Conservation (phyloP, 2,113 vertebrate genomes). For the Benitochromis conjunctus region DNA sequence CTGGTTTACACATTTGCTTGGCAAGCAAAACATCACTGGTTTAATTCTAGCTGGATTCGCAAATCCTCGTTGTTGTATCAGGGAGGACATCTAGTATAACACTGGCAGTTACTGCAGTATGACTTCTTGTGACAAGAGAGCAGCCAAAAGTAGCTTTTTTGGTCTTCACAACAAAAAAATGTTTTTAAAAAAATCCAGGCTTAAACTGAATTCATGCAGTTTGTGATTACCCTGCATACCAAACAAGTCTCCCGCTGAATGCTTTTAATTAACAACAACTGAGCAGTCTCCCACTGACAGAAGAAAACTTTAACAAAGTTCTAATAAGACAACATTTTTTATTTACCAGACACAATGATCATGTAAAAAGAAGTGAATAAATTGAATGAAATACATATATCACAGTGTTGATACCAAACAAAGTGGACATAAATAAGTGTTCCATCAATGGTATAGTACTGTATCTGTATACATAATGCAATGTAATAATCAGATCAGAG, state of each 20-base stretch:
- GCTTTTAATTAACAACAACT: background rate
- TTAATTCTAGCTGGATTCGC: no score
- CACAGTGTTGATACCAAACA: conserved; percentile 78
- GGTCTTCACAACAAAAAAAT: no score
- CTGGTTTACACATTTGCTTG: no score
- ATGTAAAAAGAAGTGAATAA: conserved; percentile 76
- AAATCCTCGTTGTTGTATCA: no score
- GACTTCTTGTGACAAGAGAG: no score
- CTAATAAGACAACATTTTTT: conserved; percentile 71
- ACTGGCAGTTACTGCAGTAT: no score
- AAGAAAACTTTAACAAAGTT: background rate
- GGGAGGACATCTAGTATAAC: no score
- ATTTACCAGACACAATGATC: conserved; percentile 76
- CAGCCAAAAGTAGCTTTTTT: no score
- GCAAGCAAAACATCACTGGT: no score
- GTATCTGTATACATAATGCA: conserved; percentile 63
- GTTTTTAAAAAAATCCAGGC: no score
- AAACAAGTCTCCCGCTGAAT: background rate
- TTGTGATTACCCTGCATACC: background rate
- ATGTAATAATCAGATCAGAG: conserved; percentile 55
- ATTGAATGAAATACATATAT: conserved; percentile 65
- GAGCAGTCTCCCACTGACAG: background rate
- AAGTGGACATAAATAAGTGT: conserved; percentile 72
- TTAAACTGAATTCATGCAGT: background rate
- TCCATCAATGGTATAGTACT: conserved; percentile 58